Conservation (phyloP, 2,113 vertebrate species). For the Rutilus rutilus region DNA sequence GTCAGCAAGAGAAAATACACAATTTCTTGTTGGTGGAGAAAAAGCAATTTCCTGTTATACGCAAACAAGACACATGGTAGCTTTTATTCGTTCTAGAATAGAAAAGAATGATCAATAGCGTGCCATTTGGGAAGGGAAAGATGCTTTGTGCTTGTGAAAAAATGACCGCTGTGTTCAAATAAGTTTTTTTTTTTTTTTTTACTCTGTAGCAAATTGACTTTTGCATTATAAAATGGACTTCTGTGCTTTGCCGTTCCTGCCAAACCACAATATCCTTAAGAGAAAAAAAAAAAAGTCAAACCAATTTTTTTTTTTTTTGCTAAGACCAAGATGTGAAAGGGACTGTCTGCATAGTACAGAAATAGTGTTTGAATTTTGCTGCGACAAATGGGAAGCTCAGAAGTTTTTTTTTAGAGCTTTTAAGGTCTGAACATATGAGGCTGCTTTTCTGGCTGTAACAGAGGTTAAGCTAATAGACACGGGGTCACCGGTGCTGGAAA, state of each 20-base stretch:
- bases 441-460: constrained; percentile 55
- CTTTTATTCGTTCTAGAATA: not conserved
- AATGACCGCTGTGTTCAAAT: not conserved
- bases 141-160: not conserved
- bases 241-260: not conserved
- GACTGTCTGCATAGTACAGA: constrained; percentile 28
- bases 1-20: constrained; percentile 5
- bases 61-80: constrained; percentile 17
- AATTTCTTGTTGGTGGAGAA: constrained; percentile 34
- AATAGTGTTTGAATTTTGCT: constrained; percentile 23
- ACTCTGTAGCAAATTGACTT: not conserved
- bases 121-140: not conserved
- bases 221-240: not conserved
- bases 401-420: constrained; percentile 42
- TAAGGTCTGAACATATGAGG: constrained; percentile 57
- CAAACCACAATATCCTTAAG: not conserved
- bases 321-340: constrained; percentile 52
- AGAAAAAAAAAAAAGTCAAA: not conserved
- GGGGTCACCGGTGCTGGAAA: constrained; percentile 63
- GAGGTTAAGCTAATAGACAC: constrained; percentile 70
- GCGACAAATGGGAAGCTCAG: constrained; percentile 57
- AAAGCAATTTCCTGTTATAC: constrained; percentile 28
- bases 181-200: constrained; percentile 2
- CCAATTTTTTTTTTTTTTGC: not conserved
- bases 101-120: constrained; percentile 10